A percentile compares a stretch with the other conserved stretches of the same genome.
Conservation (phyloP, 2,888 invertebrate species). For the Cheilosia impressa region DNA sequence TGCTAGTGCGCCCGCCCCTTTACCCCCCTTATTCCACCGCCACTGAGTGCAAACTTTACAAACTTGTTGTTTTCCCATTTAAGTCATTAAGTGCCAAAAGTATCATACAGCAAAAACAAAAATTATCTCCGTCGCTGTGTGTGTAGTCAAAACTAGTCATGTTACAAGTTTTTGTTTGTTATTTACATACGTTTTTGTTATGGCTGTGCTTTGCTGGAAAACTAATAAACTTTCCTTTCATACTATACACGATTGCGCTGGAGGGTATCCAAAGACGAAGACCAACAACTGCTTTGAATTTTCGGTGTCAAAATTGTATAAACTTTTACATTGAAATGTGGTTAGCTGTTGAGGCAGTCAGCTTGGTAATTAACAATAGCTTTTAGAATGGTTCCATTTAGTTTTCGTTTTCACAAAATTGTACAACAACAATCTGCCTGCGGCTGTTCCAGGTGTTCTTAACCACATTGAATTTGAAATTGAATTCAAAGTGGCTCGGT, state of each 20-base stretch:
- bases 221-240: constrained; percentile 20
- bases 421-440: background rate
- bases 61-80: background rate
- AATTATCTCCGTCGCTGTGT: background rate
- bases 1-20: too few species aligned
- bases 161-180: constrained; percentile 5
- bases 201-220: constrained; percentile 8
- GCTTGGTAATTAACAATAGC: constrained; percentile 15
- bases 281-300: constrained; percentile 4
- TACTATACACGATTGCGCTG: background rate
- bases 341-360: constrained; percentile 1
- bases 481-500: background rate
- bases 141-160: background rate
- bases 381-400: background rate
- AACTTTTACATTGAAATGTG: constrained; percentile 4
- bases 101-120: background rate
- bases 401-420: constrained; percentile 3
- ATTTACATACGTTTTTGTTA: constrained; percentile 6
- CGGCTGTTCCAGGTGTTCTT: constrained; percentile 4
- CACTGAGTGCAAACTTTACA: too few species aligned
- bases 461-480: constrained; percentile 5
- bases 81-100: constrained; percentile 12
- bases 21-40: background rate
- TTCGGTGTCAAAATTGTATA: constrained; percentile 36
- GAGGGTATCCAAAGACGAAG: background rate